phyloP scores from a whole-genome alignment of 2,113 vertebrate genomes.

The Rhodinocichla rosea region DNA sequence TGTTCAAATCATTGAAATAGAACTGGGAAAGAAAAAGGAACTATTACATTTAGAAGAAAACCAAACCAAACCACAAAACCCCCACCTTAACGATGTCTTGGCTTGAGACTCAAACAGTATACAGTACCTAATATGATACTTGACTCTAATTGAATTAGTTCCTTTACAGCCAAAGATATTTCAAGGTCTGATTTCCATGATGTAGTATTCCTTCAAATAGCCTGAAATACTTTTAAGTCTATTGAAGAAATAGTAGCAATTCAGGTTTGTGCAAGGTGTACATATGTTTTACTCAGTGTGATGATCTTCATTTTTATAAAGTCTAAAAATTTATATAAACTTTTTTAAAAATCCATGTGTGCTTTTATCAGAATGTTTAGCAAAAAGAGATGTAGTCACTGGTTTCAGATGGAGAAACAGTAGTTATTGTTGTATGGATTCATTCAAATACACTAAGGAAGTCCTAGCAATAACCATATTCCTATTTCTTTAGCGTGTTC shows the following conservation, averaged over 20 bases:
- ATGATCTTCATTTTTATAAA: background rate
- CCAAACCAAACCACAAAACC: fast-evolving
- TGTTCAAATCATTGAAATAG: background rate
- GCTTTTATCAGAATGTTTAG: background rate
- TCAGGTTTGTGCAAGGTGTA: background rate
- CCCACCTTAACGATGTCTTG: background rate
- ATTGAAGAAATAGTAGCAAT: background rate
- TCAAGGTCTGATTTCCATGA: background rate
- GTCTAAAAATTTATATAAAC: background rate
- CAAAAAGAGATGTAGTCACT: background rate
- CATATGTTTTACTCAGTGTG: background rate
- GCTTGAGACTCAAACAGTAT: background rate
- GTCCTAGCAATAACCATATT: background rate
- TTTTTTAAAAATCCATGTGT: background rate
- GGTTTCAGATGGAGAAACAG: background rate
- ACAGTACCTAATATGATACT: background rate
- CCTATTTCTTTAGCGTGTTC: background rate
- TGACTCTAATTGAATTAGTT: background rate
- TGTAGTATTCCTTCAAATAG: background rate
- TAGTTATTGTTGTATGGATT: background rate
- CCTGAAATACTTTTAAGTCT: background rate
- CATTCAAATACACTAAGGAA: background rate
- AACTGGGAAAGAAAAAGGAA: background rate
- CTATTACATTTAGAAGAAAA: background rate
- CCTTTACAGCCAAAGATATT: background rate